Conservation (phyloP, 1,140 invertebrate genomes). For the Drosophila lacteicornis region DNA sequence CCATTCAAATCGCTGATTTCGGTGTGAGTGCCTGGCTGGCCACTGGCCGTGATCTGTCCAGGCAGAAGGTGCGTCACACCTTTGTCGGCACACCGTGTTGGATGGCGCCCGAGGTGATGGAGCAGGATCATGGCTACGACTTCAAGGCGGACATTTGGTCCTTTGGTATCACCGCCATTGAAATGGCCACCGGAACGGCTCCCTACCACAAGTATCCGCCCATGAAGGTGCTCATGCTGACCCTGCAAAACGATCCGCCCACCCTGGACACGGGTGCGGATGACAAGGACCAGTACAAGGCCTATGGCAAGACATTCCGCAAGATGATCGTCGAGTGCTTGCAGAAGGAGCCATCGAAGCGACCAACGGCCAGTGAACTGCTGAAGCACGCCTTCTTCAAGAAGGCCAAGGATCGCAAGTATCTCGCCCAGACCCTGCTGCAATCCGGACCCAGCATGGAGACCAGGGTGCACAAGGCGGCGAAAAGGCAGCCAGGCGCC, state of each 20-base stretch:
- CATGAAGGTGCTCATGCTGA: slow-evolving; percentile 99
- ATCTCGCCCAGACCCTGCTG: slow-evolving; percentile 95
- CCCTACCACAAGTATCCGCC: slow-evolving; percentile 99
- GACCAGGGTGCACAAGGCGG: slow-evolving; percentile 94
- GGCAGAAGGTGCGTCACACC: slow-evolving; percentile 97
- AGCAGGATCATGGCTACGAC: slow-evolving; percentile 99
- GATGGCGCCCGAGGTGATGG: slow-evolving; percentile 99
- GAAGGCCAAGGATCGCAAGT: slow-evolving; percentile 99
- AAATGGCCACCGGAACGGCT: slow-evolving; percentile 99
- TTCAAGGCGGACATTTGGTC: slow-evolving; percentile 99
- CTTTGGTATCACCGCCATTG: slow-evolving; percentile 99
- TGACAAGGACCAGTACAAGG: slow-evolving; percentile 99
- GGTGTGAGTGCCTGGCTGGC: slow-evolving; percentile 97
- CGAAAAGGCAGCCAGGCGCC: slow-evolving; percentile 93
- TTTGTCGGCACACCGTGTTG: slow-evolving; percentile 99
- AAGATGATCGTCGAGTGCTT: slow-evolving; percentile 98
- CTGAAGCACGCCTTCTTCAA: slow-evolving; percentile 99
- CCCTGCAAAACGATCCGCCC: slow-evolving; percentile 99
- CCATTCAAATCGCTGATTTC: slow-evolving; percentile 98
- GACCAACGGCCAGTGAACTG: slow-evolving; percentile 98
- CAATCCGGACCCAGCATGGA: slow-evolving; percentile 94
- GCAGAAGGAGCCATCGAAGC: slow-evolving; percentile 97
- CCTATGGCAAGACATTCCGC: slow-evolving; percentile 98
- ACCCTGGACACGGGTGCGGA: slow-evolving; percentile 97
- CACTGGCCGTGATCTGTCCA: slow-evolving; percentile 94